Conservation (phyloP, 1,140 invertebrate species). For the Lethrus apterus region DNA sequence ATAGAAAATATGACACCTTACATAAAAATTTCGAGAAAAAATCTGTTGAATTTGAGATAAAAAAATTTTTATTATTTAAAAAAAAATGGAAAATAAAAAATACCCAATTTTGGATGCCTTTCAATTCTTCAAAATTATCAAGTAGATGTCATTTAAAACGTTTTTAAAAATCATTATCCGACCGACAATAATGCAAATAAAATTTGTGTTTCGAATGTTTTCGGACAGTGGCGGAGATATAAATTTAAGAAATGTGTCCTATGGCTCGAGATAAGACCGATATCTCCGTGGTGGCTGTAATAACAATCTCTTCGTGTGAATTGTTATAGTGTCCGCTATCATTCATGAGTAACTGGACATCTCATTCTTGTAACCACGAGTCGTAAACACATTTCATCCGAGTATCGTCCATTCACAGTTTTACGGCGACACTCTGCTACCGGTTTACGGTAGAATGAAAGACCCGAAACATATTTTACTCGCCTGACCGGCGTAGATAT, state of each 20-base stretch:
- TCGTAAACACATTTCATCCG: conserved; percentile 23
- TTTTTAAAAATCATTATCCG: no score
- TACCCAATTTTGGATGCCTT: no score
- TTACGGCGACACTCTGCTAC: conserved; percentile 16
- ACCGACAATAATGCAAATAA: no score
- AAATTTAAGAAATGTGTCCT: conserved; percentile 17
- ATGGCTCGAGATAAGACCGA: conserved; percentile 14
- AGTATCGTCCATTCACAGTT: conserved; percentile 21
- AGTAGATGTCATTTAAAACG: no score
- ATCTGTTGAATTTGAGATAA: no score
- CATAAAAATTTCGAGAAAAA: no score
- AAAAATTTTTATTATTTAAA: no score
- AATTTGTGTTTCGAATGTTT: conserved; percentile 2
- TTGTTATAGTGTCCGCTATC: conserved; percentile 21
- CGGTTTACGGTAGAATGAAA: conserved; percentile 13
- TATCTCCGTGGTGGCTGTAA: conserved; percentile 10
- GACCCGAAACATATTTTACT: conserved; percentile 6
- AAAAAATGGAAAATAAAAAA: no score
- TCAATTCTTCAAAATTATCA: no score
- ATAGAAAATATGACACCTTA: no score
- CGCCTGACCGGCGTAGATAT: conserved; percentile 4
- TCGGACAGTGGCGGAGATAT: conserved; percentile 12
- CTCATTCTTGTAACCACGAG: conserved; percentile 22
- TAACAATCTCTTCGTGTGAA: conserved; percentile 18
- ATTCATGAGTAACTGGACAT: conserved; percentile 20